Evolutionary conservation across 2,888 invertebrate species (phyloP), one percentile per base, ranked within the genome.

Genomic region (Hypercompe scribonia): DNA sequence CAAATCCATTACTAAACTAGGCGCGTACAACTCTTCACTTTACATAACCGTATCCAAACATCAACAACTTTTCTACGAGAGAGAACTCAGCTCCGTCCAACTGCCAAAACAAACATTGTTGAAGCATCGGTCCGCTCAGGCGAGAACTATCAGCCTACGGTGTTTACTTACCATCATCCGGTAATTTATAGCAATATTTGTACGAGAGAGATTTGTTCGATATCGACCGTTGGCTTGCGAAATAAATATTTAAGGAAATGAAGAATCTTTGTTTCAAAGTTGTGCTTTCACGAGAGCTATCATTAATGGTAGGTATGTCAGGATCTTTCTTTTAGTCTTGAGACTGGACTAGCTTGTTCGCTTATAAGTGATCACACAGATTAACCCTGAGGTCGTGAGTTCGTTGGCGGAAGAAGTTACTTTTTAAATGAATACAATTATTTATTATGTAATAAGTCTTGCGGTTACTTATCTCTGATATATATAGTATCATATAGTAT

Each of bases 21-120:
- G 42, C 70, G 70, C n/a, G 21, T 64, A 68, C 50, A n/a, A 50
- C 64, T 72, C 63, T 78, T 63, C 71, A 71, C 71, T 78, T 80
- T 71, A 78, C 77, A 74, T 78, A 81, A 84, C 76, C 75, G 80
- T 75, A 71, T 71, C 66, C 58, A 80, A 82, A 78, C 72, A 81
- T 50, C 61, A 65, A 65, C 71, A 69, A 76, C 71, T 70, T 71
- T 72, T 61, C 15, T 1, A 61, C 61, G 73, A 68, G 75, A 66
- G 77, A 68, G 71, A 75, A 70, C 82, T 73, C 81, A 85, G 80
- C 79, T 84, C 85, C 93, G 80, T 84, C 85, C 93, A 92, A 86
- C 93, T 94, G 93, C 89, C 90, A 91, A 89, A 93, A 93, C 82
- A 94, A 93, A 93, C 90, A 88, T 54, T 24, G 42, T 64, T 39